Percentiles rank a stretch among this genome's conserved stretches.
Evolutionary conservation across 2,888 invertebrate genomes (phyloP).

Genomic region (Meta bourneti): DNA sequence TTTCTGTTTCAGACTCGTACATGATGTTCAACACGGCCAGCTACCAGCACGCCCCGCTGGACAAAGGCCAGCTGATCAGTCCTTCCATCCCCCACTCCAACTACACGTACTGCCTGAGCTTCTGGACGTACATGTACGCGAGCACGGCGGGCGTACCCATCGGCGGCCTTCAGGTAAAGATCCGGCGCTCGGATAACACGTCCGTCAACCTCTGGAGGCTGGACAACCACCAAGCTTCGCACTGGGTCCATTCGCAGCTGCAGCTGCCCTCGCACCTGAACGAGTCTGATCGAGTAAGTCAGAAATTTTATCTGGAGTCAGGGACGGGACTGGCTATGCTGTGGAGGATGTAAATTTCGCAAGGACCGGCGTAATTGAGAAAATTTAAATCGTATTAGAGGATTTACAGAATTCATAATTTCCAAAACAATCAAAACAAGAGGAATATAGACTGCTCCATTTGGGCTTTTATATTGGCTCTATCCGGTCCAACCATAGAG

Average conservation of each 20-base stretch:
- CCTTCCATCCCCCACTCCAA: constrained; percentile 63
- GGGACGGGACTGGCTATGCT: not conserved
- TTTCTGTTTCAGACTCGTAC: constrained; percentile 80
- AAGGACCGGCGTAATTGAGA: too few relatives aligned
- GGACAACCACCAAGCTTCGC: constrained; percentile 84
- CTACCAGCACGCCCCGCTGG: constrained; percentile 81
- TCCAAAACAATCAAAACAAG: too few relatives aligned
- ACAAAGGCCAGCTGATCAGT: constrained; percentile 81
- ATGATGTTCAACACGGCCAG: constrained; percentile 81
- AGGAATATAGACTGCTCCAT: not conserved
- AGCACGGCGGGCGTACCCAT: constrained; percentile 71
- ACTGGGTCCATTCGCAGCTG: constrained; percentile 81
- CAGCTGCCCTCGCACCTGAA: constrained; percentile 46
- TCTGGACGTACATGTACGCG: constrained; percentile 74
- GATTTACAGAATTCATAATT: not conserved
- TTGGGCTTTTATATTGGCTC: too few relatives aligned
- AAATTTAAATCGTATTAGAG: too few relatives aligned
- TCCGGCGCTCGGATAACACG: constrained; percentile 74
- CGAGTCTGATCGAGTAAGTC: constrained; percentile 54
- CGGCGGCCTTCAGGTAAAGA: constrained; percentile 67
- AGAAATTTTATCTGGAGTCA: not conserved
- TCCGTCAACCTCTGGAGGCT: constrained; percentile 83
- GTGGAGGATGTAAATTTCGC: not conserved
- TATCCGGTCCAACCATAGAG: too few relatives aligned
- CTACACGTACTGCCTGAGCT: constrained; percentile 66